Evolutionary conservation across 2,113 vertebrate species (phyloP).

Genomic region (Cyprinodon tularosa): DNA sequence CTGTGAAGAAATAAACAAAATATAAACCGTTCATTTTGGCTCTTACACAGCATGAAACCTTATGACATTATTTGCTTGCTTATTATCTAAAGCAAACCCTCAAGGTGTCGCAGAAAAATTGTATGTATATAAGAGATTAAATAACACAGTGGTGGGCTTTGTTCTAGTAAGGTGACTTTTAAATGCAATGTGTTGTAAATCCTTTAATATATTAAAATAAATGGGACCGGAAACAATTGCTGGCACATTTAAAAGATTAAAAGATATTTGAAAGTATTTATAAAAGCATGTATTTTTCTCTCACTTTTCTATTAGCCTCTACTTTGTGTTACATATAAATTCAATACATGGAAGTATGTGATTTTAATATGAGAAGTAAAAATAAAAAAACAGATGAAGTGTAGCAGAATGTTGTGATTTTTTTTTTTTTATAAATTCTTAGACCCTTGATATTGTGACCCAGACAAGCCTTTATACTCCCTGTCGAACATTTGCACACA

Average conservation of each 20-base stretch:
- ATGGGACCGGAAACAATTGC: not conserved
- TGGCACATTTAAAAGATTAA: not conserved
- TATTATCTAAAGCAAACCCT: not conserved
- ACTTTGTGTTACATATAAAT: not conserved
- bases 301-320: not conserved
- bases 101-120: too few relatives aligned
- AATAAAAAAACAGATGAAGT: not conserved
- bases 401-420: not conserved
- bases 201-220: not conserved
- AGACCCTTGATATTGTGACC: not conserved
- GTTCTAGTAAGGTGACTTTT: not conserved
- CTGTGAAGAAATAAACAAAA: too few relatives aligned
- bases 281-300: not conserved
- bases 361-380: not conserved
- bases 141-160: not conserved
- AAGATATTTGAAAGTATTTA: not conserved
- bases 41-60: too few relatives aligned
- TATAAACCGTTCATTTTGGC: too few relatives aligned
- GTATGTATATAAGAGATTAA: not conserved
- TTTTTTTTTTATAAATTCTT: not conserved
- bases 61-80: not conserved
- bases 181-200: not conserved
- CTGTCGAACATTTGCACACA: too few relatives aligned
- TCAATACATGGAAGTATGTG: not conserved
- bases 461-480: not conserved